Base-by-base conservation (phyloP, 2,888 invertebrate species). In the Hetaerina titia region DNA sequence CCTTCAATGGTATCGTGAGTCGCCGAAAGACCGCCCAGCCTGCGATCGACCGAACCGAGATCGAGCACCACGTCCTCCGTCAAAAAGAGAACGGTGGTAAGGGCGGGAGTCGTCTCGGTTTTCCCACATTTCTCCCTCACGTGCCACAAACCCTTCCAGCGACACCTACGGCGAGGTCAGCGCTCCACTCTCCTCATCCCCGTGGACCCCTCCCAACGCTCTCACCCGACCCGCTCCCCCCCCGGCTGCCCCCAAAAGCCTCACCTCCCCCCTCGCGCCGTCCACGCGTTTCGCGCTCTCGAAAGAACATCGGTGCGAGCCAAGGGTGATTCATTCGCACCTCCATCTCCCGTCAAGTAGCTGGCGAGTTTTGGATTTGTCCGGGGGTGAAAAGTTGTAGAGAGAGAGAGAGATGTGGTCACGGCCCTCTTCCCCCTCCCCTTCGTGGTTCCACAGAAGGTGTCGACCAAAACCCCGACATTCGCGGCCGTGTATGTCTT, bases 351-450 rank as follows among this genome's bases (percentile, higher is more conserved):
- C 31, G 81, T 6, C 25, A 25, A 25, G 74, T 45, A 45, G 74
- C 74, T 15, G 74, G 74, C 74, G 74, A 74, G 74, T 74, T 81
- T 81, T 11, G n/a, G 81, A 81, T 81, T 81, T 31, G 81, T 81
- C 81, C 81, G 31, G 31, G 81, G 81, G 81, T 31, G 81, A 81
- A 81, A 81, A 13, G n/a, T 13, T 45, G 45, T 45, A 45, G 45
- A 45, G 45, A 45, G 45, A 45, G 25, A 25, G 19, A 25, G 31
- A 31, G 69, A 7, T 8, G 22, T 81, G 13, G 81, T 31, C 81
- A 13, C 9, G 9, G 25, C 81, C 31, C 81, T 15, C 9, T 31
- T 11, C 45, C 45, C 45, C 45, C 45, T 45, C 4, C 45, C 45
- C 45, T 45, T 45, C 45, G 45, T 45, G 45, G 45, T 25, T 9